phyloP scores from a whole-genome alignment of 2,797 vertebrate genomes.

The Gallinago stenura region DNA sequence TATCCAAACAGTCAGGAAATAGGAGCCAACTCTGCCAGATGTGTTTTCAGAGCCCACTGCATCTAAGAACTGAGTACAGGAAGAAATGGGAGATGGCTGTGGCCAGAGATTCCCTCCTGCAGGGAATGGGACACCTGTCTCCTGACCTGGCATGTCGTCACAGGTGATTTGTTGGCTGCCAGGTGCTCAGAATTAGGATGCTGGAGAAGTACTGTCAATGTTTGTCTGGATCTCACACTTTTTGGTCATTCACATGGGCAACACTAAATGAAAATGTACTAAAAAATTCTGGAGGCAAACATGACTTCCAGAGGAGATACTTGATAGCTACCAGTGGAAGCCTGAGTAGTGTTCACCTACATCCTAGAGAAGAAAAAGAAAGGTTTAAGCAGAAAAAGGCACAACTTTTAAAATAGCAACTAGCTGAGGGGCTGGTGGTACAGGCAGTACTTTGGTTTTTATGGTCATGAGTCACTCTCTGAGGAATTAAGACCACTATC shows the following conservation, averaged over 20 bases:
- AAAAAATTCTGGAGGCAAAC: background rate
- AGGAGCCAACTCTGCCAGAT: background rate
- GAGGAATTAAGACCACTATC: background rate
- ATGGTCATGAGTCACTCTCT: background rate
- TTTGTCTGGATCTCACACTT: background rate
- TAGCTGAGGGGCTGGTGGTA: background rate
- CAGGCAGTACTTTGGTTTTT: background rate
- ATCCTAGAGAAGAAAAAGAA: background rate
- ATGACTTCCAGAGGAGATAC: background rate
- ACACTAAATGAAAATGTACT: background rate
- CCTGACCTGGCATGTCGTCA: background rate
- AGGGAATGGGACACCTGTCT: background rate
- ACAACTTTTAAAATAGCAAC: background rate
- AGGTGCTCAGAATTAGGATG: background rate
- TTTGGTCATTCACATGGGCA: background rate
- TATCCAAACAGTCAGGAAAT: background rate
- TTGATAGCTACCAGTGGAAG: background rate
- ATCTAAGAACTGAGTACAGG: background rate
- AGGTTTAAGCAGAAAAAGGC: background rate
- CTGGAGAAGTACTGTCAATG: background rate
- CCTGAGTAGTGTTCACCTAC: background rate
- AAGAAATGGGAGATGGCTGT: background rate
- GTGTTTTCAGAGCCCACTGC: background rate
- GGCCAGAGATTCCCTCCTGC: background rate
- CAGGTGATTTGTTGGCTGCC: background rate